Percentiles rank a stretch among this genome's conserved stretches.
Evolutionary conservation across 2,888 invertebrate species (phyloP).

Genomic region (Drosophila antonietae): DNA sequence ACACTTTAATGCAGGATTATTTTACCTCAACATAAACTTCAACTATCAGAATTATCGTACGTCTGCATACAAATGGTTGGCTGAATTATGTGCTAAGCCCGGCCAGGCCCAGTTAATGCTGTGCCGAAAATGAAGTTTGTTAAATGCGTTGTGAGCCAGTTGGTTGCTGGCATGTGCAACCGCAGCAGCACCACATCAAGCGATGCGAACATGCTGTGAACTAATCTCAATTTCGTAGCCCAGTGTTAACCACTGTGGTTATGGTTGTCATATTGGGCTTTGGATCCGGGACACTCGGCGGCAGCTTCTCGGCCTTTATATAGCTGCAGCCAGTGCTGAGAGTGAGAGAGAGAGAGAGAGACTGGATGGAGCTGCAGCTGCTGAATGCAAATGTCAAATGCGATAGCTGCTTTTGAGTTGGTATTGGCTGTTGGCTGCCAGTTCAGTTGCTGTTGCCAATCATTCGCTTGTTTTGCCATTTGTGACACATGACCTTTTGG

Average conservation of each 20-base stretch:
- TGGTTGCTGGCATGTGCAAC: background rate
- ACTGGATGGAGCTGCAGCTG: background rate
- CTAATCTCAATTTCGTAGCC: conserved; percentile 14
- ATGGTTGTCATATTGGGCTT: conserved; percentile 11
- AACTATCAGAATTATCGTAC: background rate
- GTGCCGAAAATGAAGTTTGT: conserved; percentile 2
- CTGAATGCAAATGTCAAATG: conserved; percentile 56
- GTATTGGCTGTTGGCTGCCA: conserved; percentile 16
- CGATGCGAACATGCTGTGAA: conserved; percentile 7
- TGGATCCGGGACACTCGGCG: background rate
- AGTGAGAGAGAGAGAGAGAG: background rate
- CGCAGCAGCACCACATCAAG: conserved; percentile 10
- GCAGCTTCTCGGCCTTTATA: background rate
- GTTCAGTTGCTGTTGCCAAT: conserved; percentile 45
- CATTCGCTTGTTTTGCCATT: conserved; percentile 47
- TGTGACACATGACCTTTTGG: conserved; percentile 67
- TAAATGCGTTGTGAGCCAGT: background rate
- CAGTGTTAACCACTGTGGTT: conserved; percentile 11
- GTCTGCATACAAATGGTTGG: background rate
- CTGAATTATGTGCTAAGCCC: background rate
- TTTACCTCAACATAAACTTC: background rate
- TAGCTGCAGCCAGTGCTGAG: background rate
- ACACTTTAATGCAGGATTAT: background rate
- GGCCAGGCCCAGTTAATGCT: background rate
- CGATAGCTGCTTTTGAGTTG: conserved; percentile 15